phyloP scores from a whole-genome alignment of 1,140 invertebrate species.

The Scaptodrosophila lebanonensis region DNA sequence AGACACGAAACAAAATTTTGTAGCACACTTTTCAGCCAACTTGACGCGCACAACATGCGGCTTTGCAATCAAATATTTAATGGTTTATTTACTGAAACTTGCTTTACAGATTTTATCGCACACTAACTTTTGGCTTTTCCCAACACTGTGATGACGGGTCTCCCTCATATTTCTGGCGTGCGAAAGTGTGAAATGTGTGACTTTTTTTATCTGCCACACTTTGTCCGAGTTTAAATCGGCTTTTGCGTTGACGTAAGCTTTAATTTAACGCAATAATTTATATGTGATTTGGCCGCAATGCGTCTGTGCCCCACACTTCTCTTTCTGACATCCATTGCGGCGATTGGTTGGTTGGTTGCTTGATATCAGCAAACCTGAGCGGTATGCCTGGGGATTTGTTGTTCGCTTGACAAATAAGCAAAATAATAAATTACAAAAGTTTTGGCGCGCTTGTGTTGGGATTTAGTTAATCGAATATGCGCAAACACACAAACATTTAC shows the following conservation, averaged over 20 bases:
- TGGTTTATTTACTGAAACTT: neutral
- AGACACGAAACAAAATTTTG: too few species aligned
- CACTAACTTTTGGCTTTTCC: too few species aligned
- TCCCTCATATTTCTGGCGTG: too few species aligned
- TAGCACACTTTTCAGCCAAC: neutral
- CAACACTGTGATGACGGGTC: too few species aligned
- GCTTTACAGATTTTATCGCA: too few species aligned
- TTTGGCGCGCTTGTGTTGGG: slow-evolving; percentile 35
- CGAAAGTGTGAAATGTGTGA: too few species aligned
- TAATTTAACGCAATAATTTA: slow-evolving; percentile 64
- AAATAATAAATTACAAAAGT: slow-evolving; percentile 69
- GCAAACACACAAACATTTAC: slow-evolving; percentile 34
- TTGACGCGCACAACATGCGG: neutral
- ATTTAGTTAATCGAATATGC: slow-evolving; percentile 67
- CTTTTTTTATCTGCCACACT: slow-evolving; percentile 7
- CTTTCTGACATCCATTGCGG: neutral
- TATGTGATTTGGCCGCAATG: slow-evolving; percentile 43
- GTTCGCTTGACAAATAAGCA: slow-evolving; percentile 64
- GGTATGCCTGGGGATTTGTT: slow-evolving; percentile 40
- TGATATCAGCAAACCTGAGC: too few species aligned
- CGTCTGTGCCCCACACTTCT: slow-evolving; percentile 3
- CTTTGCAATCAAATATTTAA: slow-evolving; percentile 6
- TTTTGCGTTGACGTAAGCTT: slow-evolving; percentile 36
- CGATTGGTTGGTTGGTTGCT: neutral
- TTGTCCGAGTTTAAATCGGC: slow-evolving; percentile 45